Evolutionary conservation across 2,888 invertebrate genomes (phyloP).

Genomic region (Erynnis tages): DNA sequence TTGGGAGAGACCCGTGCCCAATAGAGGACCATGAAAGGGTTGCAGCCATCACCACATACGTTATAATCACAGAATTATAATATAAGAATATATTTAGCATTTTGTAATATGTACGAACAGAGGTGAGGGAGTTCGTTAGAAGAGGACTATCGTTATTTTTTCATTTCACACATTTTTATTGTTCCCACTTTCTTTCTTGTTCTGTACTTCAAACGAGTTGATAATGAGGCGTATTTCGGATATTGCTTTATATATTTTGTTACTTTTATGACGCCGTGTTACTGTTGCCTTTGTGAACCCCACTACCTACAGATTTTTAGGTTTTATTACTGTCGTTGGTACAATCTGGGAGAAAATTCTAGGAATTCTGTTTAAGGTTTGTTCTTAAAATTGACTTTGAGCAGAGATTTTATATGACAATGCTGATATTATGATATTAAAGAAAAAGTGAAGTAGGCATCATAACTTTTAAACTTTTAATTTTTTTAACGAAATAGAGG

Average conservation of each 20-base stretch:
- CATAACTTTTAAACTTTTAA: too few relatives aligned
- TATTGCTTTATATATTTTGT: slow-evolving; percentile 1
- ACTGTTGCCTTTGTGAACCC: not conserved
- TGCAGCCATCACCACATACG: too few relatives aligned
- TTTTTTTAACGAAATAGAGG: too few relatives aligned
- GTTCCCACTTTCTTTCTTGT: slow-evolving; percentile 7
- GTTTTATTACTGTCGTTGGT: not conserved
- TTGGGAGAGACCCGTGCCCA: too few relatives aligned
- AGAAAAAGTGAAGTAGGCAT: too few relatives aligned
- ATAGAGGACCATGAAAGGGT: too few relatives aligned
- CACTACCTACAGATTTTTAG: not conserved
- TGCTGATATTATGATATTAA: too few relatives aligned
- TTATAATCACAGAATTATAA: too few relatives aligned
- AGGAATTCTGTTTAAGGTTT: too few relatives aligned
- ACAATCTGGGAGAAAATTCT: too few relatives aligned
- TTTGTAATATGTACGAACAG: not conserved
- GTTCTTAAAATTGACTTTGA: too few relatives aligned
- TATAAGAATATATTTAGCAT: not conserved
- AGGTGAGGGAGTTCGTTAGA: slow-evolving; percentile 1
- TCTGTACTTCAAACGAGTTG: slow-evolving; percentile 13
- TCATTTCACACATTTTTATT: slow-evolving; percentile 15
- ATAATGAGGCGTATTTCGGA: slow-evolving; percentile 18
- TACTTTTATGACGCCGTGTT: not conserved
- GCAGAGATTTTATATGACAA: too few relatives aligned
- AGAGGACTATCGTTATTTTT: slow-evolving; percentile 12